phyloP scores from a whole-genome alignment of 1,140 invertebrate species.

The Drosophila sturtevanti region DNA sequence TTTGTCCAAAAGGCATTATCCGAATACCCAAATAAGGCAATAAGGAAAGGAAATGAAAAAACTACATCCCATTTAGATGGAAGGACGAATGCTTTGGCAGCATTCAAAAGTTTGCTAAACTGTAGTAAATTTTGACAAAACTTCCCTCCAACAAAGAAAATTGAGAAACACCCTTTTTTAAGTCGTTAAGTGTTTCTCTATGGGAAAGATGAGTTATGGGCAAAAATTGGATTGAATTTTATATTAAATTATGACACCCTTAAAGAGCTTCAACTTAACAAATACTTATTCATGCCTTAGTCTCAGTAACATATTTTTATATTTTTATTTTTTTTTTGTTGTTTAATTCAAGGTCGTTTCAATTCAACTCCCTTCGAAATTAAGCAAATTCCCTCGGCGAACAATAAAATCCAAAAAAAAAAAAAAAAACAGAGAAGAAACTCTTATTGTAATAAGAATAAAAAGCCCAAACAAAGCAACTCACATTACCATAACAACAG shows the following conservation, averaged over 20 bases:
- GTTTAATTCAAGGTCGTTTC: constrained; percentile 11
- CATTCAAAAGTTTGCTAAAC: background rate
- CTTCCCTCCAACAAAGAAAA: background rate
- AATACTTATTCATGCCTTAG: background rate
- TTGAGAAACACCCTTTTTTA: background rate
- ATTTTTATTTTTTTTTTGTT: background rate
- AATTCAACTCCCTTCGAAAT: constrained; percentile 18
- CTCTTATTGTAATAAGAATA: constrained; percentile 52
- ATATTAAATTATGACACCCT: background rate
- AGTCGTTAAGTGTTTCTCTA: background rate
- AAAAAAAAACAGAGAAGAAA: background rate
- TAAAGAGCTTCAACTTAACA: background rate
- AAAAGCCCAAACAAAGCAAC: constrained; percentile 43
- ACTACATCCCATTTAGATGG: constrained; percentile 1
- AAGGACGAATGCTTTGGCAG: constrained; percentile 16
- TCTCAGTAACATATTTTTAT: background rate
- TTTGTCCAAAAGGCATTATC: constrained; percentile 25
- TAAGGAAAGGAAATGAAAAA: constrained; percentile 11
- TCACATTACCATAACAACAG: constrained; percentile 54
- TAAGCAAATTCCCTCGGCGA: constrained; percentile 20
- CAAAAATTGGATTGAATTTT: background rate
- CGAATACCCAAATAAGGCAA: constrained; percentile 72
- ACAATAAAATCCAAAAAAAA: constrained; percentile 42
- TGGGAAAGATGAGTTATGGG: background rate
- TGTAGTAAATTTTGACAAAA: background rate